Conservation (phyloP, 2,113 vertebrate species). For the Ptyas mucosa region DNA sequence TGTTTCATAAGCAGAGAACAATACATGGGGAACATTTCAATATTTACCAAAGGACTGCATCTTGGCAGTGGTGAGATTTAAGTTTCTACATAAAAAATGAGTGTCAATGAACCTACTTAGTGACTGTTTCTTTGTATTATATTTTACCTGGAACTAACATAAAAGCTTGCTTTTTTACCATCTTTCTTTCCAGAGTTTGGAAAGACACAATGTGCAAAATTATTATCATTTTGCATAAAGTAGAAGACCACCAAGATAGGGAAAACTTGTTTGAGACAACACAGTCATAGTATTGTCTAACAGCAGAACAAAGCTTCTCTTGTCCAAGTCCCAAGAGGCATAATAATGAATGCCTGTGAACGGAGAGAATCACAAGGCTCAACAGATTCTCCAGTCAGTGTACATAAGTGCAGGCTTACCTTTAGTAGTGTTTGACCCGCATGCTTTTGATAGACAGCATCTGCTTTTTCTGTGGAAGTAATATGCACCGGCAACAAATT, state of each 20-base stretch:
- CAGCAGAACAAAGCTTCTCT: background rate
- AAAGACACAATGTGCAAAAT: background rate
- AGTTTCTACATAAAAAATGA: background rate
- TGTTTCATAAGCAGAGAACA: background rate
- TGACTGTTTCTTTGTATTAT: background rate
- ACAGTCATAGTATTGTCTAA: background rate
- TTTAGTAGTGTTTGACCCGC: conserved; percentile 75
- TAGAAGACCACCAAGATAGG: conserved; percentile 4
- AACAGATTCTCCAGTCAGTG: background rate
- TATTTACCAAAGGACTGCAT: background rate
- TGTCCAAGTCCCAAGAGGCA: background rate
- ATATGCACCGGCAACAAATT: conserved; percentile 76
- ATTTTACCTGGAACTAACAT: background rate
- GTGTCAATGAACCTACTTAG: background rate
- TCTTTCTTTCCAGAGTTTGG: background rate
- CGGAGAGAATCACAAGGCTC: background rate
- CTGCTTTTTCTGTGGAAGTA: conserved; percentile 76
- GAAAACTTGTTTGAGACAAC: background rate
- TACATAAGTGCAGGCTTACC: conserved; percentile 64
- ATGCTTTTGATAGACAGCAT: conserved; percentile 78
- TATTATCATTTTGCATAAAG: background rate
- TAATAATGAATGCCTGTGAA: background rate
- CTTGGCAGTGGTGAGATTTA: background rate
- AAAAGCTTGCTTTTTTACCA: background rate
- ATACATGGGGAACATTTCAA: background rate